Percentiles rank a stretch among this genome's conserved stretches.
phyloP scores from a whole-genome alignment of 1,140 invertebrate genomes.

The Diplogasteroides magnus region DNA sequence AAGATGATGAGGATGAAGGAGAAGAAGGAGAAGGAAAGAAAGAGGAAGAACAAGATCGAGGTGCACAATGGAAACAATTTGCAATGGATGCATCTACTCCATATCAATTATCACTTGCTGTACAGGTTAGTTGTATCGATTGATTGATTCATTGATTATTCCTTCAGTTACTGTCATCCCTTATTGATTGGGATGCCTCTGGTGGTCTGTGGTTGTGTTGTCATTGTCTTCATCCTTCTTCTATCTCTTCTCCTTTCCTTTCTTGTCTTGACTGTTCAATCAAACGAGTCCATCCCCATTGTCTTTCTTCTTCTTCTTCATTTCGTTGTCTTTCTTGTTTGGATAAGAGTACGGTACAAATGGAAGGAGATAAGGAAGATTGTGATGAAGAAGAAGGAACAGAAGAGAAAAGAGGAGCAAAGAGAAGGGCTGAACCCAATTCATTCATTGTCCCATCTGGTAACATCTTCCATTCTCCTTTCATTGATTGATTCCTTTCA shows the following conservation, averaged over 20 bases:
- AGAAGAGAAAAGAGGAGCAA: slow-evolving; percentile 1
- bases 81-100: slow-evolving; percentile 5
- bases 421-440: slow-evolving; percentile 17
- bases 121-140: slow-evolving; percentile 1
- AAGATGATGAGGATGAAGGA: no score
- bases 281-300: neutral
- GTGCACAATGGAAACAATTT: slow-evolving; percentile 10
- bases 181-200: neutral
- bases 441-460: neutral
- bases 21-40: slow-evolving; percentile 13
- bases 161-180: neutral
- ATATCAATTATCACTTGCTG: slow-evolving; percentile 17
- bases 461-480: no score
- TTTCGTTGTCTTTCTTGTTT: neutral
- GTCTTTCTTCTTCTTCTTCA: neutral
- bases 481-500: no score
- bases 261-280: neutral
- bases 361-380: neutral
- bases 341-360: neutral
- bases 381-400: neutral
- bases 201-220: neutral
- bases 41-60: neutral
- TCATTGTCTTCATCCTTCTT: neutral
- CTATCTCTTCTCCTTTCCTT: neutral
- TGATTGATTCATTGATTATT: neutral